phyloP scores from a whole-genome alignment of 1,140 invertebrate species.

The Caerostris darwini region DNA sequence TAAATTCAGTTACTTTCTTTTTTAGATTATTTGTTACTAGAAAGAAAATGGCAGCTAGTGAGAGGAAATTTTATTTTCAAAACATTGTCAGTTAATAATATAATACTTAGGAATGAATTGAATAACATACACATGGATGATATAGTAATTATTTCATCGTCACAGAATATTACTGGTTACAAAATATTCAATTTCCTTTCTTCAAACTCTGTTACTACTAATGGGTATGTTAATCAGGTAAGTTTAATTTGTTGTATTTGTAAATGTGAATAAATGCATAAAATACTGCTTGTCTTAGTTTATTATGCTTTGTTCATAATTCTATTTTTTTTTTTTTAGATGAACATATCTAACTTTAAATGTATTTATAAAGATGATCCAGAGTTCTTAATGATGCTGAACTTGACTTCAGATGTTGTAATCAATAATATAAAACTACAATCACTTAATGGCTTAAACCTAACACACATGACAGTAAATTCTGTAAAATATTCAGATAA shows the following conservation, averaged over 20 bases:
- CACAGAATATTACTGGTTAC: neutral
- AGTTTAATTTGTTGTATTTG: neutral
- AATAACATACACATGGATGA: neutral
- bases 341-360: neutral
- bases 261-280: too few species aligned
- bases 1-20: neutral
- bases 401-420: neutral
- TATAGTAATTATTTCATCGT: neutral
- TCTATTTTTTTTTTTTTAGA: conserved; percentile 20
- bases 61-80: neutral
- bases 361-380: neutral
- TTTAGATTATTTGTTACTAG: conserved; percentile 36
- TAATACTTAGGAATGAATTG: neutral
- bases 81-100: neutral
- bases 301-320: too few species aligned
- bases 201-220: neutral
- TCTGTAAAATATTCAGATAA: neutral
- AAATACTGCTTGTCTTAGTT: too few species aligned
- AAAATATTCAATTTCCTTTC: neutral
- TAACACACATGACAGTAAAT: neutral
- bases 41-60: neutral
- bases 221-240: neutral
- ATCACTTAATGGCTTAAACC: conserved; percentile 12
- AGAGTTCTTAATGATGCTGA: neutral
- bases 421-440: neutral